Conservation (phyloP, 2,888 invertebrate species). For the Caenorhabditis sp. region DNA sequence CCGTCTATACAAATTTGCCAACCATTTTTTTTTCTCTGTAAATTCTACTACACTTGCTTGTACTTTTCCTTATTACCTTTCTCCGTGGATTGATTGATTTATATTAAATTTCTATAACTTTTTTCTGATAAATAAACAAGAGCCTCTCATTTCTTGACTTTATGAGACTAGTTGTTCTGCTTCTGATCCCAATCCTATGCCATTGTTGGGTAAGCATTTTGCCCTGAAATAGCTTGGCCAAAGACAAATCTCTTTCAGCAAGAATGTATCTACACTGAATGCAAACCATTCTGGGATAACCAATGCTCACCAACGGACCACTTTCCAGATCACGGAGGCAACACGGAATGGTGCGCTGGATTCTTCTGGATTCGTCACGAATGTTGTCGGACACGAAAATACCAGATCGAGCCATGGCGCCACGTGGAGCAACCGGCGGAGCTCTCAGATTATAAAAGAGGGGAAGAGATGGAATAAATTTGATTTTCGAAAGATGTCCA, state of each 20-base stretch:
- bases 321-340: background rate
- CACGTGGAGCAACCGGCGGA: conserved; percentile 3
- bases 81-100: conserved; percentile 59
- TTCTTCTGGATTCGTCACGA: conserved; percentile 9
- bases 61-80: conserved; percentile 10
- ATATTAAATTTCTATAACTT: conserved; percentile 51
- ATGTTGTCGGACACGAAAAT: conserved; percentile 3
- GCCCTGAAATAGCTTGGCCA: background rate
- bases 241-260: conserved; percentile 20
- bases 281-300: conserved; percentile 15
- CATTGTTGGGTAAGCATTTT: conserved; percentile 15
- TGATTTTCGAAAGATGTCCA: conserved; percentile 21
- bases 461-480: conserved; percentile 21
- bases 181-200: background rate
- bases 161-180: conserved; percentile 1
- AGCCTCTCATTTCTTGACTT: conserved; percentile 39
- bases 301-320: conserved; percentile 11
- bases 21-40: conserved; percentile 14
- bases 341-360: background rate
- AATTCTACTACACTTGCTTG: conserved; percentile 13
- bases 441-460: background rate
- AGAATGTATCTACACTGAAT: conserved; percentile 32
- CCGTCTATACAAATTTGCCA: conserved; percentile 22
- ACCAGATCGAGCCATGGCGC: background rate
- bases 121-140: conserved; percentile 48